Base-by-base conservation (phyloP, 2,797 vertebrate genomes). In the Lithobates sylvaticus region DNA sequence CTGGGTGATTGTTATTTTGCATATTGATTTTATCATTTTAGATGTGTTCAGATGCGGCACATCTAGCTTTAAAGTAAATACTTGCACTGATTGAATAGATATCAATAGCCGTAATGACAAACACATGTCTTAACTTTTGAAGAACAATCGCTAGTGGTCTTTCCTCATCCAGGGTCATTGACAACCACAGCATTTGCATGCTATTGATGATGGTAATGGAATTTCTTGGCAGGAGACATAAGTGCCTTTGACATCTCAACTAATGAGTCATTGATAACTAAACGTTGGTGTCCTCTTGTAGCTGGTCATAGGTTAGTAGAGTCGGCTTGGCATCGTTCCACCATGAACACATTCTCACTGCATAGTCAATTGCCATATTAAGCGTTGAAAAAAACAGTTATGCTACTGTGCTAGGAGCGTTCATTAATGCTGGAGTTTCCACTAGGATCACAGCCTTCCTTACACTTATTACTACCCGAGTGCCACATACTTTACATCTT, bases 81-180 rank as follows among this genome's bases (percentile, higher is more conserved):
- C 82, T 78, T 82, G 47, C 54, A 69, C 23, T 50, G 84, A 70
- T 73, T 81, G 58, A 65, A 72, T 70, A 70, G 78, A 84, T 90
- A 89, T 90, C 83, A 88, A 88, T 85, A 86, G 79, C n/a, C 42
- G 74, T 84, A 78, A 90, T 86, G 87, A 86, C 74, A 88, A 88
- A 88, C 85, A 88, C 84, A 88, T 75, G 78, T 39, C 82, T 88
- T 68, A 76, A 72, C 81, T n/a, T 84, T 86, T 47, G 58, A 78
- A 70, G 86, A 88, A 79, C 76, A 76, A 87, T 83, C 61, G 69
- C 76, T 73, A 83, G 77, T 58, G 42, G 78, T 88, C 72, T 87
- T 67, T 87, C 78, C 86, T 88, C 86, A 88, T 79, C 77, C 76
- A 73, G 77, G 84, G 71, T 84, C 87, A 89, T 80, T 75, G 73